Conservation (phyloP, 2,797 vertebrate genomes). For the Pampus argenteus region DNA sequence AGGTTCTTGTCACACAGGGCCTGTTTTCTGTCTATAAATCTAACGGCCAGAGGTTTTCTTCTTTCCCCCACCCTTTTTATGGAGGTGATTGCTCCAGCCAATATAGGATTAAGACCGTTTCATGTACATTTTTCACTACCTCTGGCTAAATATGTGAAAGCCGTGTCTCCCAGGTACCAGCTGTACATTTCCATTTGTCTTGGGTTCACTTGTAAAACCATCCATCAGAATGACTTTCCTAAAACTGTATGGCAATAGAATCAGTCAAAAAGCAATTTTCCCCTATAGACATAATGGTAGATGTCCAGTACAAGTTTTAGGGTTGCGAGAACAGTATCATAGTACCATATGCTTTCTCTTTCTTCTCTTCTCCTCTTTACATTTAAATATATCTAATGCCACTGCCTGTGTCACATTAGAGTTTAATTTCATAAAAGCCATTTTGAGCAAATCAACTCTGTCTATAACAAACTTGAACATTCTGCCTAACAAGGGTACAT, state of each 20-base stretch:
- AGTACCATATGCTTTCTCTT: background rate
- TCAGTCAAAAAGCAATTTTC: slow-evolving; percentile 1
- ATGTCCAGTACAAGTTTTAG: background rate
- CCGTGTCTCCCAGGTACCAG: slow-evolving; percentile 41
- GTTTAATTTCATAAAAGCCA: background rate
- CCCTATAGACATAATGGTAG: background rate
- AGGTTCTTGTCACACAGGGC: slow-evolving; percentile 81
- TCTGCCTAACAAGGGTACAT: background rate
- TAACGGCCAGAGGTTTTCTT: slow-evolving; percentile 79
- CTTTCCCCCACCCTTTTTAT: slow-evolving; percentile 49
- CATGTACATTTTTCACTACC: slow-evolving; percentile 74
- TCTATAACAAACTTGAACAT: background rate
- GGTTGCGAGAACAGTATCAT: background rate
- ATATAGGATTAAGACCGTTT: slow-evolving; percentile 80
- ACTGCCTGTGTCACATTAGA: background rate
- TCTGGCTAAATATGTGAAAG: slow-evolving; percentile 40
- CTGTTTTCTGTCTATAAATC: slow-evolving; percentile 88
- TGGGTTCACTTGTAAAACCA: slow-evolving; percentile 24
- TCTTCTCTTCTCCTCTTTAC: background rate
- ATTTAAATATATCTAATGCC: background rate
- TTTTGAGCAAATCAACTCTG: background rate
- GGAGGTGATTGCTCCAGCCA: slow-evolving; percentile 73
- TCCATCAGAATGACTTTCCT: slow-evolving; percentile 27
- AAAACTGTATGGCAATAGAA: background rate
- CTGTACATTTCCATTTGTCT: slow-evolving; percentile 38